phyloP scores from a whole-genome alignment of 1,140 invertebrate genomes.

The Leptonema lineaticorne region DNA sequence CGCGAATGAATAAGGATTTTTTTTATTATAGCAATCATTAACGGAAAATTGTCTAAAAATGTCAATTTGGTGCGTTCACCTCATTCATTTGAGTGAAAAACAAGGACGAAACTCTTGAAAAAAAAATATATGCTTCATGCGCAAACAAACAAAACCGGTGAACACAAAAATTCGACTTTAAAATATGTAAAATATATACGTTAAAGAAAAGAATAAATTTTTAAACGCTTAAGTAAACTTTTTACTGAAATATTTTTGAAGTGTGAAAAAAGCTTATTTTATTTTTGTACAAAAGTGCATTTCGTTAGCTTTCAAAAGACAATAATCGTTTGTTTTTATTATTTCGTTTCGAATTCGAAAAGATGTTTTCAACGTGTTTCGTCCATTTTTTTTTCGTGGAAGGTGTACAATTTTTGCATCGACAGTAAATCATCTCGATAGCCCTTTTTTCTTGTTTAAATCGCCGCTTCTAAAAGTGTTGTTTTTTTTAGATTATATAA shows the following conservation, averaged over 20 bases:
- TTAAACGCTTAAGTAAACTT: no score
- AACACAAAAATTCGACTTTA: not conserved
- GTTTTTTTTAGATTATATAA: no score
- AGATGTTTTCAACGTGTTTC: not conserved
- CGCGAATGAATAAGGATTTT: no score
- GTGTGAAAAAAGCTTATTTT: no score
- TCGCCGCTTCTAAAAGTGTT: not conserved
- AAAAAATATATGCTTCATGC: no score
- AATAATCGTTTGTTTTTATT: not conserved
- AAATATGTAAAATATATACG: no score
- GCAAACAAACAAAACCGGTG: conserved; percentile 1
- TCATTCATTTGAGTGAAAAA: not conserved
- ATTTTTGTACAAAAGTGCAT: no score
- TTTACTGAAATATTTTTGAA: no score
- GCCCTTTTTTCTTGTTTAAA: not conserved
- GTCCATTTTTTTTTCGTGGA: not conserved
- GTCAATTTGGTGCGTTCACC: conserved; percentile 27
- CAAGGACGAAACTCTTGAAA: conserved; percentile 23
- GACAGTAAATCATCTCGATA: not conserved
- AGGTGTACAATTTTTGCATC: not conserved
- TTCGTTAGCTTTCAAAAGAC: no score
- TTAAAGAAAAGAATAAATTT: no score
- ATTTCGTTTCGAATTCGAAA: not conserved
- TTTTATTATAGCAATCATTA: not conserved
- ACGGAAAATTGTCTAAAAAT: conserved; percentile 9